Conservation (phyloP, 2,888 invertebrate species). For the Parnassius orleans region DNA sequence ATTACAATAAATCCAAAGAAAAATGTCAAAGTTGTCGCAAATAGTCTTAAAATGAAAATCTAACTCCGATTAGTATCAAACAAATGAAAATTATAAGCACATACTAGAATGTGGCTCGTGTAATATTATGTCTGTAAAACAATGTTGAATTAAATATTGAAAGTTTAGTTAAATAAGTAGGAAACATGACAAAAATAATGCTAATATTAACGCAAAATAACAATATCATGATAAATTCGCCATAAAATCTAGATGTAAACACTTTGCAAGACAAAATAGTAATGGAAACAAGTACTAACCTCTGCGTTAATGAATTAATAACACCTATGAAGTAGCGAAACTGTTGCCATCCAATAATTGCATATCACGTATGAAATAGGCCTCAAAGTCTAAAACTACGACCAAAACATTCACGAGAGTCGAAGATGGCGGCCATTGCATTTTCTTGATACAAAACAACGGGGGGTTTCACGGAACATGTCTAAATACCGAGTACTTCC, state of each 20-base stretch:
- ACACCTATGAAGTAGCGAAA: conserved; percentile 67
- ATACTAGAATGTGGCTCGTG: conserved; percentile 71
- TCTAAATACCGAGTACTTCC: conserved; percentile 62
- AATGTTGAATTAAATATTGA: conserved; percentile 44
- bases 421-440: conserved; percentile 93
- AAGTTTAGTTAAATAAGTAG: conserved; percentile 30
- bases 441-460: conserved; percentile 89
- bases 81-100: conserved; percentile 61
- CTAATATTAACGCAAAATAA: conserved; percentile 60
- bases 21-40: conserved; percentile 33
- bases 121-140: conserved; percentile 45
- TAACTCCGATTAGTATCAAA: conserved; percentile 67
- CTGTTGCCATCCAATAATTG: conserved; percentile 67
- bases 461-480: conserved; percentile 76
- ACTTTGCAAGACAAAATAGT: conserved; percentile 77
- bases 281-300: conserved; percentile 63
- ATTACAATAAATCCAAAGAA: conserved; percentile 34
- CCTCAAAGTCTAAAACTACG: conserved; percentile 77
- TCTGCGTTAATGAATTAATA: conserved; percentile 54
- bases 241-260: conserved; percentile 88
- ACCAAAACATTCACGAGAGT: conserved; percentile 90
- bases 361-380: conserved; percentile 70
- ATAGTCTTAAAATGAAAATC: conserved; percentile 34
- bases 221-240: conserved; percentile 82
- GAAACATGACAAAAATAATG: conserved; percentile 35